Base-by-base conservation (phyloP, 2,797 vertebrate species). In the Martes flavigula region DNA sequence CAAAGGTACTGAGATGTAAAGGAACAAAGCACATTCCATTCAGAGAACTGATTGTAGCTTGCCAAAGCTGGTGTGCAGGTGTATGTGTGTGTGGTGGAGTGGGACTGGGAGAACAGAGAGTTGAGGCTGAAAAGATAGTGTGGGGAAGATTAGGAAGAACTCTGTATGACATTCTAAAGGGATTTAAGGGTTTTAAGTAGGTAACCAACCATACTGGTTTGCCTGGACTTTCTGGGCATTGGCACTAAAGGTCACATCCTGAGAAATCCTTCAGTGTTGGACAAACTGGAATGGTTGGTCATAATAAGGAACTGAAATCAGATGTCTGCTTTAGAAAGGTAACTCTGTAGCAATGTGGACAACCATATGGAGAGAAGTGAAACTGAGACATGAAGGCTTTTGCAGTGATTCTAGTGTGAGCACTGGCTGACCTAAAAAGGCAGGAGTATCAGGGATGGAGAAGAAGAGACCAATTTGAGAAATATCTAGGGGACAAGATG, bases 1-100 rank as follows among this genome's bases (percentile, higher is more conserved):
- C n/a, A 10, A 83, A 90, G 48, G 96, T 75, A 90, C 35, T 68
- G 77, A 95, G 85, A 94, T 73, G 32, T 77, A 51, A 95, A 91
- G 46, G 46, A 58, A 77, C 70, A 97, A 81, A 77, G 62, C 0
- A 38, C 66, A 66, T 79, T 97, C 54, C 43, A 15, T 94, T 93
- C 0, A 0, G 62, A 94, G 88, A 94, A 68, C 82, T 91, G 91
- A 77, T n/a, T 30, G 64, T 35, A 32, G 25, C 21, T 87, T 86
- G 60, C 18, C 48, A 70, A 66, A 48, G 51, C 27, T 43, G n/a
- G 25, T 68, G 40, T 15, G 18, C 21, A 23, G 27, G 35, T 58
- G 1, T 72, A 30, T 46, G 20, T 27, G 35, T 87, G 68, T 58
- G 78, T 88, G 87, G 23, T 32, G 20, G 48, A 40, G 60, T 46